Percentiles rank a stretch among this genome's conserved stretches.
Evolutionary conservation across 2,888 invertebrate genomes (phyloP).

Genomic region (Volucella bombylans): DNA sequence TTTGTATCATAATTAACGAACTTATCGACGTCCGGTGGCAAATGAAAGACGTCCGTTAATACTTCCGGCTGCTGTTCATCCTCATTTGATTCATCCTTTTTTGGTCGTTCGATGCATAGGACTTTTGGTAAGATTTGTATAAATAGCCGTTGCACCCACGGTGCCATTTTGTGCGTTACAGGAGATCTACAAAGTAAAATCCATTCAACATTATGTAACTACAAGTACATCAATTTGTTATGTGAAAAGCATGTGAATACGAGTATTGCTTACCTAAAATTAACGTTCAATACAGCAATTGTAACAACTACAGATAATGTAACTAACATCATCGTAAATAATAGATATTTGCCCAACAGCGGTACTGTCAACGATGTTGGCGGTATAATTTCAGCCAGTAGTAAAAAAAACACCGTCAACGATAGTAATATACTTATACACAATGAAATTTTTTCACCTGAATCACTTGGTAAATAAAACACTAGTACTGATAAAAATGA

Average conservation of each 20-base stretch:
- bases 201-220: neutral
- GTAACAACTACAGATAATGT: conserved; percentile 96
- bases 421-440: conserved; percentile 97
- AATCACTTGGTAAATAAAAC: conserved; percentile 98
- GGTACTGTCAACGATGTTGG: conserved; percentile 96
- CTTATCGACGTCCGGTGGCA: conserved; percentile 87
- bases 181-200: conserved; percentile 86
- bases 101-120: conserved; percentile 93
- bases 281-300: conserved; percentile 95
- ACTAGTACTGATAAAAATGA: conserved; percentile 98
- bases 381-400: conserved; percentile 96
- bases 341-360: conserved; percentile 93
- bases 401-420: conserved; percentile 95
- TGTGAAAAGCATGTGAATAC: too few relatives aligned
- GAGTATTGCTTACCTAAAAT: conserved; percentile 85
- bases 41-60: conserved; percentile 90
- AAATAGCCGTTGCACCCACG: conserved; percentile 94
- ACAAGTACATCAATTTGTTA: too few relatives aligned
- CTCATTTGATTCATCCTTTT: conserved; percentile 87
- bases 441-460: conserved; percentile 98
- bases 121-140: conserved; percentile 93
- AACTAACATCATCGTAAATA: conserved; percentile 97
- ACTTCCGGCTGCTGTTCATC: conserved; percentile 86
- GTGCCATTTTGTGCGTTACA: conserved; percentile 95
- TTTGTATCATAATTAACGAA: conserved; percentile 85